phyloP scores from a whole-genome alignment of 2,797 vertebrate species.

The Alouatta caraya region DNA sequence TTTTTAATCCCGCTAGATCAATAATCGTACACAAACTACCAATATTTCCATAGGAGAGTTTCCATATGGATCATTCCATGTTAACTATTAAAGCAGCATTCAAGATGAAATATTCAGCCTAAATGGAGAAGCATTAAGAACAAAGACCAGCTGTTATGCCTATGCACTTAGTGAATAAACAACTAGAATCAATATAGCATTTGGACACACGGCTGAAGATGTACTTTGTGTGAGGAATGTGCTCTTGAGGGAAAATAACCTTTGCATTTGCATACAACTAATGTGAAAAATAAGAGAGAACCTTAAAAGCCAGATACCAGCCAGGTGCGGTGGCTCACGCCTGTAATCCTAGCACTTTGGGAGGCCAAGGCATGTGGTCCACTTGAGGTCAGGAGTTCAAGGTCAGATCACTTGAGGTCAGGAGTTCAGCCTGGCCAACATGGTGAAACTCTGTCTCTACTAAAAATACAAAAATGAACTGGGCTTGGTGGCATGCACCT shows the following conservation, averaged over 20 bases:
- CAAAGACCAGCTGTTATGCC: slow-evolving; percentile 47
- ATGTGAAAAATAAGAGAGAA: slow-evolving; percentile 36
- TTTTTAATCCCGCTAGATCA: neutral
- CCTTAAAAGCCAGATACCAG: neutral
- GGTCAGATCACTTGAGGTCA: neutral
- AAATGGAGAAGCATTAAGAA: slow-evolving; percentile 30
- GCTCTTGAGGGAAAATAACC: neutral
- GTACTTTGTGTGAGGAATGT: neutral
- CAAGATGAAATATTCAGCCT: slow-evolving; percentile 50
- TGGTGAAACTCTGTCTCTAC: neutral
- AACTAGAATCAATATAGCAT: slow-evolving; percentile 42
- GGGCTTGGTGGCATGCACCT: neutral
- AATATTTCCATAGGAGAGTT: slow-evolving; percentile 24
- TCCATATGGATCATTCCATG: neutral
- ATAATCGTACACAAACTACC: neutral
- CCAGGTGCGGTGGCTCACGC: neutral
- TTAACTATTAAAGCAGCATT: slow-evolving; percentile 7
- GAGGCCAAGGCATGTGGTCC: neutral
- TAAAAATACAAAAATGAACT: neutral
- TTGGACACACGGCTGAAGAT: slow-evolving; percentile 33
- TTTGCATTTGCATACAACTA: neutral
- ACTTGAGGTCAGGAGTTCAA: neutral
- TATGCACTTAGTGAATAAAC: neutral
- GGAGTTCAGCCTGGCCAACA: neutral
- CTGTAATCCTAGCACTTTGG: neutral